Conservation (phyloP, 2,888 invertebrate species). For the Drosophila dives region DNA sequence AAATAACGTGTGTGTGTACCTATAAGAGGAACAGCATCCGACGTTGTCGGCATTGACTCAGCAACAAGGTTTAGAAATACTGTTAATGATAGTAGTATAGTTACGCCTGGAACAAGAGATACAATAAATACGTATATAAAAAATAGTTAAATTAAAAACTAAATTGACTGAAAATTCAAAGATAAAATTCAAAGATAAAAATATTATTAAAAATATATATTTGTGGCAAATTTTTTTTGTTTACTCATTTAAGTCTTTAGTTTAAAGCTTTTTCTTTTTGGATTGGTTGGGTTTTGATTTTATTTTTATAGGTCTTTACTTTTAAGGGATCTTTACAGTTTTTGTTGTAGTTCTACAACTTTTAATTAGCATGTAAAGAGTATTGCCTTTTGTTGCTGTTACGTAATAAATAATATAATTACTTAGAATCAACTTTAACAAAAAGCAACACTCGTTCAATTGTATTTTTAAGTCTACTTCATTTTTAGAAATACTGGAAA, state of each 20-base stretch:
- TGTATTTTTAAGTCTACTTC: conserved; percentile 38
- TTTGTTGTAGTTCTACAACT: conserved; percentile 38
- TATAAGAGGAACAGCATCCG: conserved; percentile 93
- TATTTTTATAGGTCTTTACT: conserved; percentile 30
- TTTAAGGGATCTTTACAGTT: conserved; percentile 29
- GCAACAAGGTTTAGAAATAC: conserved; percentile 99
- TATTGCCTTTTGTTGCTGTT: conserved; percentile 32
- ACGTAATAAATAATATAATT: neutral
- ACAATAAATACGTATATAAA: conserved; percentile 75
- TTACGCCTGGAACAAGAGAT: conserved; percentile 92
- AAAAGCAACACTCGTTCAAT: conserved; percentile 39
- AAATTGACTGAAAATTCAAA: conserved; percentile 67
- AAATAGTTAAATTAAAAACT: conserved; percentile 74
- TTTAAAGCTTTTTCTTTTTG: conserved; percentile 35
- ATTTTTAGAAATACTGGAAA: conserved; percentile 55
- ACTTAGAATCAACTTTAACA: neutral
- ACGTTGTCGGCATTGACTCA: conserved; percentile 96
- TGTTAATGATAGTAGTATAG: conserved; percentile 98
- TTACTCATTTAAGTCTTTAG: conserved; percentile 45
- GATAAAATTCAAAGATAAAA: conserved; percentile 62
- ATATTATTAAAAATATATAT: conserved; percentile 49
- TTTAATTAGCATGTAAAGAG: conserved; percentile 37
- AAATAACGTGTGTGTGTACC: conserved; percentile 86
- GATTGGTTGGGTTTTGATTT: conserved; percentile 15
- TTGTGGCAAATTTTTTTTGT: conserved; percentile 30